phyloP scores from a whole-genome alignment of 2,888 invertebrate genomes.

The Shargacucullia verbasci region DNA sequence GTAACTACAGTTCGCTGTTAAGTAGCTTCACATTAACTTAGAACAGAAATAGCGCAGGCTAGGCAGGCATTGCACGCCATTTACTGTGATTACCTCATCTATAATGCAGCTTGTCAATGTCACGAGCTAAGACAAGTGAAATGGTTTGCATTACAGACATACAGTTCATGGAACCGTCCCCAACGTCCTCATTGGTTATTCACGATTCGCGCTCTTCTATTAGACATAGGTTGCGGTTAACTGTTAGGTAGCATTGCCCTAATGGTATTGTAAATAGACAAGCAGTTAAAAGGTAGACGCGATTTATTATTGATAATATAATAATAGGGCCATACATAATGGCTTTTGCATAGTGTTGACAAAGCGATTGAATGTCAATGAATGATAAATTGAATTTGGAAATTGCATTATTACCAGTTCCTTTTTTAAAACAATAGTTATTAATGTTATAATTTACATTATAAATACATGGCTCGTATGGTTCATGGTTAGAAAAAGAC shows the following conservation, averaged over 20 bases:
- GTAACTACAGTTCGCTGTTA: constrained; percentile 11
- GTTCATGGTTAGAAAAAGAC: constrained; percentile 1
- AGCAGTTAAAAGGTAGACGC: constrained; percentile 4
- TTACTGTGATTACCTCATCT: constrained; percentile 60
- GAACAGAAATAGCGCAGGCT: constrained; percentile 37
- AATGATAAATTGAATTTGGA: constrained; percentile 16
- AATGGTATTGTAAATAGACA: constrained; percentile 29
- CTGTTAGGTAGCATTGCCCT: constrained; percentile 12
- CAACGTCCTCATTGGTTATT: constrained; percentile 44
- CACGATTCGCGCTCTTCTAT: constrained; percentile 50
- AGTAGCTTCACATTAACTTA: constrained; percentile 27
- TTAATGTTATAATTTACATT: constrained; percentile 9
- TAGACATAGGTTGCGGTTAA: constrained; percentile 31
- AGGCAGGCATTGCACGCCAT: constrained; percentile 40
- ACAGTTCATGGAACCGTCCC: constrained; percentile 41
- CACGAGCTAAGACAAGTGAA: constrained; percentile 54
- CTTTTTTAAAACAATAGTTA: constrained; percentile 15
- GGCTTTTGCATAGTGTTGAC: constrained; percentile 27
- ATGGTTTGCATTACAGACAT: constrained; percentile 34
- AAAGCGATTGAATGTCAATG: constrained; percentile 37
- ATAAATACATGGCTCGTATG: constrained; percentile 15
- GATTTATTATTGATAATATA: constrained; percentile 43
- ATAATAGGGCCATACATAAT: constrained; percentile 14
- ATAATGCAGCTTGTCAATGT: constrained; percentile 70
- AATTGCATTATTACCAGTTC: constrained; percentile 12